phyloP scores from a whole-genome alignment of 2,113 vertebrate species.

The Trematocara zebra region DNA sequence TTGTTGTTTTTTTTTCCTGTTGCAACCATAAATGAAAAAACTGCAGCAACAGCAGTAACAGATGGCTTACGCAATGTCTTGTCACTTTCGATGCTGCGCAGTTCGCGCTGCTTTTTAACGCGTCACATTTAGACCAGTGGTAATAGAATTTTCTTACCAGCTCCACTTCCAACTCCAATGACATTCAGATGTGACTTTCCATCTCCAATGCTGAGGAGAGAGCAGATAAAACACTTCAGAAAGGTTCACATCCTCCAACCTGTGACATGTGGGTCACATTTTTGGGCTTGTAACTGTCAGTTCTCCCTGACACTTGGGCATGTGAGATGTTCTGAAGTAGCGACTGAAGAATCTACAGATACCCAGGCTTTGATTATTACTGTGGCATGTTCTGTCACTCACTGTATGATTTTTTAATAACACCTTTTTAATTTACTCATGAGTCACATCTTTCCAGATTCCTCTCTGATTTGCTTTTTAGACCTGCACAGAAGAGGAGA shows the following conservation, averaged over 20 bases:
- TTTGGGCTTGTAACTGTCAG: constrained; percentile 23
- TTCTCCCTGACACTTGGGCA: background rate
- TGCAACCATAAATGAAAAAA: background rate
- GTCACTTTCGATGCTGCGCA: constrained; percentile 6
- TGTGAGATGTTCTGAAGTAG: constrained; percentile 6
- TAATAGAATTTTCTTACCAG: constrained; percentile 68
- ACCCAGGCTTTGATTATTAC: constrained; percentile 8
- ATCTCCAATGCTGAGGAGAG: constrained; percentile 68
- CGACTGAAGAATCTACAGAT: background rate
- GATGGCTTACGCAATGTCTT: background rate
- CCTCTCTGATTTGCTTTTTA: background rate
- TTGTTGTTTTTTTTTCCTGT: background rate
- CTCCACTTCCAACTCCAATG: constrained; percentile 83
- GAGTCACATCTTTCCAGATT: background rate
- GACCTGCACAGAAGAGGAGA: background rate
- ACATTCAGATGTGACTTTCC: constrained; percentile 73
- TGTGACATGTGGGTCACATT: constrained; percentile 17
- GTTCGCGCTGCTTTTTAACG: background rate
- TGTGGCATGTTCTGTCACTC: background rate
- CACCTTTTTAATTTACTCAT: background rate
- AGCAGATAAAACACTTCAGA: background rate
- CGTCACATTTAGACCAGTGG: background rate
- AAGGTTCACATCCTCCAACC: constrained; percentile 9
- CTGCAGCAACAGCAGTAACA: background rate
- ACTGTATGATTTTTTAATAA: constrained; percentile 6